phyloP scores from a whole-genome alignment of 1,140 invertebrate species.

The Magallana ariakensis region DNA sequence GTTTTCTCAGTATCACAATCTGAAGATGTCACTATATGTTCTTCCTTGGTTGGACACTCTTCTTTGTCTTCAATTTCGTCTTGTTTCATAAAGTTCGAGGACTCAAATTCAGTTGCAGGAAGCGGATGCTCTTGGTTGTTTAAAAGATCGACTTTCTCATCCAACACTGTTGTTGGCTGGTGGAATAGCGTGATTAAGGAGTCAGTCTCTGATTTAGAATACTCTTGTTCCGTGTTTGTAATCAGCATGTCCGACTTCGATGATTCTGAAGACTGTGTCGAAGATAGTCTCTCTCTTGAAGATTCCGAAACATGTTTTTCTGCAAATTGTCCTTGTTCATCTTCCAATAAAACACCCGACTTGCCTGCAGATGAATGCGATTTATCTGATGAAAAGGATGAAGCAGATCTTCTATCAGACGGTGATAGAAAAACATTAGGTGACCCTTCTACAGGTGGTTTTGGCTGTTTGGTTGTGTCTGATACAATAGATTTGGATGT shows the following conservation, averaged over 20 bases:
- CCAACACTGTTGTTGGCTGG: too few species aligned
- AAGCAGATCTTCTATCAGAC: neutral
- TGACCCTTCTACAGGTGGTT: neutral
- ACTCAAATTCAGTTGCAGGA: too few species aligned
- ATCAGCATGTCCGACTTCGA: neutral
- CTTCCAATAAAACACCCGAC: neutral
- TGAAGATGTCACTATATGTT: too few species aligned
- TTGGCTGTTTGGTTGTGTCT: neutral
- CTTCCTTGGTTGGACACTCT: too few species aligned
- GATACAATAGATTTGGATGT: neutral
- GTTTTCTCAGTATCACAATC: too few species aligned
- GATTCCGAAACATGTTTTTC: neutral
- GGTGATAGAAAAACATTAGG: neutral
- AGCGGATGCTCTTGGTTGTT: too few species aligned
- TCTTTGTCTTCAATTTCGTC: too few species aligned
- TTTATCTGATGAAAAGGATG: neutral
- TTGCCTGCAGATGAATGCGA: neutral
- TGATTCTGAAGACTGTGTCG: neutral
- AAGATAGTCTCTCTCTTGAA: neutral
- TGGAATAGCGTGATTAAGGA: too few species aligned
- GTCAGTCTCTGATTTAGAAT: too few species aligned
- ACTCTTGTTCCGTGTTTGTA: too few species aligned
- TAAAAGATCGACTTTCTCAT: too few species aligned
- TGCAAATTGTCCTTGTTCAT: neutral
- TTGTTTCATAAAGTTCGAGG: too few species aligned